A percentile compares a stretch with the other conserved stretches of the same genome.
These are phyloP conservation scores for Julus scanicus DNA, from an alignment of 2,888 invertebrate species.

Conservation along the genomic window DNA sequence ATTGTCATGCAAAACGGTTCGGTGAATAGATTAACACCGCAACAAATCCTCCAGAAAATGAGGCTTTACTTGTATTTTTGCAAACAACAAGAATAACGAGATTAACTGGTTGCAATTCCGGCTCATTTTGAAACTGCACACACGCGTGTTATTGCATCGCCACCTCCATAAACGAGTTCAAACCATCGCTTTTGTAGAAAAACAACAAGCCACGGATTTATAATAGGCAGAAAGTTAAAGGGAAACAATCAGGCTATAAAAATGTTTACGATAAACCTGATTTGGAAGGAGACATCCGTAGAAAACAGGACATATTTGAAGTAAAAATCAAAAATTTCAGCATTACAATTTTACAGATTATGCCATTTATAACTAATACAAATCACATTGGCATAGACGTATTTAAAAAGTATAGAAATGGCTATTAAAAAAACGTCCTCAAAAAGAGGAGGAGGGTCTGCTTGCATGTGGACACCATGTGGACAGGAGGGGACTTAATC, in stretches of 20 bases:
- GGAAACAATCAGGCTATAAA: background rate
- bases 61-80: slow-evolving; percentile 12
- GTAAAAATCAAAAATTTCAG: background rate
- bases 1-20: slow-evolving; percentile 28
- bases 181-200: background rate
- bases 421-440: too few species aligned
- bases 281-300: too few species aligned
- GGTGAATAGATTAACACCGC: slow-evolving; percentile 33
- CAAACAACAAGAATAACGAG: slow-evolving; percentile 21
- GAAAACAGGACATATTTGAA: too few species aligned
- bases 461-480: too few species aligned
- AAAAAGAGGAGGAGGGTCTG: too few species aligned
- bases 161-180: slow-evolving; percentile 31
- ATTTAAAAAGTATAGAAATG: too few species aligned
- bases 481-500: too few species aligned
- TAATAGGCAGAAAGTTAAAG: background rate
- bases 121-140: slow-evolving; percentile 17
- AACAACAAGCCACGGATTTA: background rate
- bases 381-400: too few species aligned
- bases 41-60: slow-evolving; percentile 33
- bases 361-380: too few species aligned
- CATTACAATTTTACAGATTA: too few species aligned
- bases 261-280: too few species aligned
- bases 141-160: slow-evolving; percentile 33
- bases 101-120: slow-evolving; percentile 1